A percentile compares a stretch with the other conserved stretches of the same genome.
phyloP scores from a whole-genome alignment of 2,113 vertebrate species.

The Macrotis lagotis region DNA sequence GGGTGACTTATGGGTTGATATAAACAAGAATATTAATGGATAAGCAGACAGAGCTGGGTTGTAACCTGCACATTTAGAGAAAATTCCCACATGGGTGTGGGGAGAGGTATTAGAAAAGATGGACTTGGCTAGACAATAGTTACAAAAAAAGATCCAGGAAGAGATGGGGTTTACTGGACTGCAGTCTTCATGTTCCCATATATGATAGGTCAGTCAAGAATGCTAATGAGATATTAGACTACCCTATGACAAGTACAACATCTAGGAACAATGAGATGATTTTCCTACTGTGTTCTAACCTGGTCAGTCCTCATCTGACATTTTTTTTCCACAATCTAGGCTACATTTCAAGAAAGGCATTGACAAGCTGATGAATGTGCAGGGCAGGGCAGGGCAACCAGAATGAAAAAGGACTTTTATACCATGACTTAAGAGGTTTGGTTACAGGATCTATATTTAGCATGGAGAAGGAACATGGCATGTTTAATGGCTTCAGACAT shows the following conservation, averaged over 20 bases:
- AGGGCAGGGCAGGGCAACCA: not conserved
- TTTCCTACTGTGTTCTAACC: not conserved
- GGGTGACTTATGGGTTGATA: not conserved
- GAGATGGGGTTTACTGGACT: not conserved
- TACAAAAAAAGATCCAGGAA: not conserved
- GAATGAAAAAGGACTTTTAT: not conserved
- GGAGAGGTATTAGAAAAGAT: not conserved
- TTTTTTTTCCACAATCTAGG: not conserved
- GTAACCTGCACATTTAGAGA: not conserved
- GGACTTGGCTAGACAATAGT: not conserved
- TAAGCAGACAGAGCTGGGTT: not conserved
- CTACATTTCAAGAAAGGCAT: not conserved
- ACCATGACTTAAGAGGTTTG: not conserved
- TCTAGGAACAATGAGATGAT: not conserved
- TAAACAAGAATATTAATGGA: not conserved
- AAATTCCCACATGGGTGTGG: not conserved
- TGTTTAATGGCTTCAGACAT: too few relatives aligned
- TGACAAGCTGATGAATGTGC: not conserved
- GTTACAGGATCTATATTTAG: not conserved
- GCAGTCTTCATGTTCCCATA: not conserved
- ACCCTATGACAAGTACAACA: not conserved
- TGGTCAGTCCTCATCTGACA: not conserved
- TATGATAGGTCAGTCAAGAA: not conserved
- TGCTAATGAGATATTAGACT: not conserved
- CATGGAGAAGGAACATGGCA: not conserved